Base-by-base conservation (phyloP, 1,140 invertebrate species). In the Drosophila ananassae region DNA sequence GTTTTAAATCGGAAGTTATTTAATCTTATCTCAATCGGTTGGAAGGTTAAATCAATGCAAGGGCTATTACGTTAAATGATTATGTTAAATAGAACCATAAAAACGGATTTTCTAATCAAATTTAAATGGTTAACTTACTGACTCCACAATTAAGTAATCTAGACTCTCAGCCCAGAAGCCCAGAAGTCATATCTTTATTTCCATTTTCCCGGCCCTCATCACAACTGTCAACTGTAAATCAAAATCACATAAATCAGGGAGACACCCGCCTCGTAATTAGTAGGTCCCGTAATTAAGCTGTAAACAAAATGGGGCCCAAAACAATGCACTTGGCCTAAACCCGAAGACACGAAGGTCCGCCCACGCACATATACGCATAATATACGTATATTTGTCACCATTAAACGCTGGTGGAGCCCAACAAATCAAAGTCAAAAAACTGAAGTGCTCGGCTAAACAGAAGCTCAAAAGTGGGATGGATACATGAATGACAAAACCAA, bases 141-240 rank as follows among this genome's bases (percentile, higher is more conserved):
- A 6, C 46, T 28, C 24, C 17, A 8, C 17, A 37, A 63, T 48
- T 56, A 67, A 50, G 8, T 66, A 54, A 68, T 67, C 62, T 55
- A 30, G 12, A 48, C 25, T 47, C 30, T 46, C 4, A 21, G 13
- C 0, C 5, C n/a, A 55, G 62, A 69, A 56, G 39, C 41, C 50
- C 9, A 17, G 3, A 37, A 37, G 34, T 52, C 12, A 17, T 8
- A 32, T 25, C 50, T 28, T 37, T 37, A 37, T 24, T 25, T 5
- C 50, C 8, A 22, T 53, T 54, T 44, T 54, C 22, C 13, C n/a
- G 48, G 44, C 44, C 44, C 55, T 73, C 81, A 79, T 85, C 81
- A 71, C 69, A 74, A 78, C 73, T 85, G 81, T 87, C 81, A 85
- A 85, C 82, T 87, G 77, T 68, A 78, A 74, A 85, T 85, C 81